Evolutionary conservation across 2,888 invertebrate species (phyloP), one percentile per base, ranked within the genome.

Genomic region (Andrena hattorfiana): DNA sequence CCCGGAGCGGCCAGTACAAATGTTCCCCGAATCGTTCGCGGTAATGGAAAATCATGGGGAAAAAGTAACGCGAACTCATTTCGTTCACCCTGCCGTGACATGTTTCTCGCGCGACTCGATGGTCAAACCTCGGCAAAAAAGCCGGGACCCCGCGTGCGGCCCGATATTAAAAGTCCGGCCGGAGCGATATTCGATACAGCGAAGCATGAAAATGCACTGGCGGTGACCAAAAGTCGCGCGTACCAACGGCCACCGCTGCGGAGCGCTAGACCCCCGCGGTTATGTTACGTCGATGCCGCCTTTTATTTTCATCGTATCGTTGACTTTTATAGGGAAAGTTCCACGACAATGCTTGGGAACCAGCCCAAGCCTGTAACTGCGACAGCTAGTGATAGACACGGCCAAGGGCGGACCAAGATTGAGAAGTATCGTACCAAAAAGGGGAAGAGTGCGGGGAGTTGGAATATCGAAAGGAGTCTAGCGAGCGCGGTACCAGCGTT

Each of bases 241-340:
- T 63, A 72, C 71, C 64, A 68, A 32, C 71, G 67, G 35, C 59
- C n/a, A 16, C 8, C 26, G 35, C 59, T 68, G 63, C 56, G 35
- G 66, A 42, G 26, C 62, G 73, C 75, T 56, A 60, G 26, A 13
- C 5, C 13, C 10, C 42, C 3, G 75, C 68, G 85, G 85, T 79
- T 77, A 73, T 74, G 80, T 76, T 81, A 81, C 85, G 83, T 84
- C 82, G 83, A 81, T 73, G 78, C 49, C 82, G 88, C 89, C 48
- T 91, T 91, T 92, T 91, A 92, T 92, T 90, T 87, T 87, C 85
- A 81, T 83, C 85, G 87, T 88, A 87, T 84, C 86, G 89, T 90
- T 89, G 89, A 91, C 89, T 92, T 92, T 93, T 92, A 93, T 92
- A 90, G 90, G 86, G 84, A 92, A 92, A 92, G 89, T 92, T 92